Evolutionary conservation across 2,888 invertebrate species (phyloP).

Genomic region (Melanostoma scalare): DNA sequence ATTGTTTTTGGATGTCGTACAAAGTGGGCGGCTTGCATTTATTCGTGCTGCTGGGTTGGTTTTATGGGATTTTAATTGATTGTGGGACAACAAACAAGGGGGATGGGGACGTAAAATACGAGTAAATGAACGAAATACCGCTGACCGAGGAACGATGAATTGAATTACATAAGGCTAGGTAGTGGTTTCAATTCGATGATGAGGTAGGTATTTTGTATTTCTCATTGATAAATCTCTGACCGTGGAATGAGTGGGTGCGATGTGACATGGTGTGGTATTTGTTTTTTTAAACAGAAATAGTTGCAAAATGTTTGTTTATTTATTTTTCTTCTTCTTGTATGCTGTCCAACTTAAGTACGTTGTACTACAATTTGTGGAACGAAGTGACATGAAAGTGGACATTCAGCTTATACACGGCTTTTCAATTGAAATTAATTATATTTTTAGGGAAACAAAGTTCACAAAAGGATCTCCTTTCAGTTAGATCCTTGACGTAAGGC

Average conservation of each 20-base stretch:
- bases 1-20: constrained; percentile 3
- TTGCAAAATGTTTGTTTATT: too few relatives aligned
- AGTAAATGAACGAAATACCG: neutral
- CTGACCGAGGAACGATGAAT: neutral
- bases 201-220: neutral
- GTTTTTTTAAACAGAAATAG: neutral
- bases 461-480: too few relatives aligned
- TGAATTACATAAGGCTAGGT: constrained; percentile 14
- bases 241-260: neutral
- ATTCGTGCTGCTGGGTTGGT: constrained; percentile 51
- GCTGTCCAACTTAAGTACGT: too few relatives aligned
- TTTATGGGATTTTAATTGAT: constrained; percentile 69
- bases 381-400: too few relatives aligned
- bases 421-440: too few relatives aligned
- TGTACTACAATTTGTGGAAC: too few relatives aligned
- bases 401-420: too few relatives aligned
- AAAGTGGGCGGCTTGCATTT: constrained; percentile 22
- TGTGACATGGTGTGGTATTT: constrained; percentile 3
- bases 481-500: too few relatives aligned
- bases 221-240: constrained; percentile 19
- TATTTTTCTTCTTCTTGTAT: too few relatives aligned
- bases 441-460: too few relatives aligned
- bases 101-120: neutral
- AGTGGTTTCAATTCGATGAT: neutral
- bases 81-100: constrained; percentile 7